A percentile compares a stretch with the other conserved stretches of the same genome.
Conservation (phyloP, 2,797 vertebrate genomes). For the Monodelphis domestica region DNA sequence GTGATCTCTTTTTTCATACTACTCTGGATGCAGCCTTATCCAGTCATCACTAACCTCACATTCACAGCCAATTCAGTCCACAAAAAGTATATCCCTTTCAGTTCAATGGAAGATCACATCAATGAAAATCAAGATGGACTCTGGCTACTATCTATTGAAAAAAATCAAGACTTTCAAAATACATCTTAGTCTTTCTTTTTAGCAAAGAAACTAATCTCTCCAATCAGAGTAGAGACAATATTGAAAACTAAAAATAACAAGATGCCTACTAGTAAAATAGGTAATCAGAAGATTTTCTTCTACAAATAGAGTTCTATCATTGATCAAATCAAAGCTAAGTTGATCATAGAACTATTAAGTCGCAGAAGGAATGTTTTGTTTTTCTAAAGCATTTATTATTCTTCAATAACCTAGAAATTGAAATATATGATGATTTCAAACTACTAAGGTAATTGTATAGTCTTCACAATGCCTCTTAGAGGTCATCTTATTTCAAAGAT, state of each 20-base stretch:
- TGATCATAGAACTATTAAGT: not conserved
- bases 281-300: not conserved
- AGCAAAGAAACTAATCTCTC: not conserved
- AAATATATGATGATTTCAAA: not conserved
- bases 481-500: not conserved
- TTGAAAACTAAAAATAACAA: not conserved
- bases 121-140: not conserved
- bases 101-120: not conserved
- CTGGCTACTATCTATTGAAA: not conserved
- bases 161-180: not conserved
- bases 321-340: conserved; percentile 1
- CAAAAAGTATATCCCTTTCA: not conserved
- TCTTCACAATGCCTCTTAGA: not conserved
- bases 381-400: not conserved
- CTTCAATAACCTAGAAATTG: not conserved
- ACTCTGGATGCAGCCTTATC: not conserved
- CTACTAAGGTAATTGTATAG: not conserved
- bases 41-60: not conserved
- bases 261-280: not conserved
- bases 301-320: not conserved
- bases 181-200: not conserved
- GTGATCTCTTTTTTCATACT: not conserved
- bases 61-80: not conserved
- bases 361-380: not conserved
- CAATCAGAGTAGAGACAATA: not conserved